Conservation (phyloP, 1,140 invertebrate species). For the Glomeris maerens region DNA sequence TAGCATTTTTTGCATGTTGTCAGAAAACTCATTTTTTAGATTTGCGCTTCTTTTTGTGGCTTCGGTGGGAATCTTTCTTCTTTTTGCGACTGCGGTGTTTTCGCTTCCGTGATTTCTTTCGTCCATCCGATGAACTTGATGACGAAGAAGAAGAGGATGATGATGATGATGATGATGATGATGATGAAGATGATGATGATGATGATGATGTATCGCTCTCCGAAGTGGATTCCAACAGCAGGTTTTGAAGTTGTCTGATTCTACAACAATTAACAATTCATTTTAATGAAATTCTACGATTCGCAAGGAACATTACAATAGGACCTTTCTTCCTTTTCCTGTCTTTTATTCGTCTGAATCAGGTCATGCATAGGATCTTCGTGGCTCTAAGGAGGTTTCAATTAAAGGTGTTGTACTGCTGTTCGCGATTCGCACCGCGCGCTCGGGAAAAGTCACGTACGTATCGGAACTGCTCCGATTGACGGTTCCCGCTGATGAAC, state of each 20-base stretch:
- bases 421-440: background rate
- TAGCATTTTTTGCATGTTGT: no score
- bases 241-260: background rate
- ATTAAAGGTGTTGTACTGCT: no score
- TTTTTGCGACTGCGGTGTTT: background rate
- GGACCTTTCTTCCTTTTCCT: constrained; percentile 21
- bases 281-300: background rate
- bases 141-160: no score
- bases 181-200: background rate
- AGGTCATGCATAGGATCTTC: constrained; percentile 26
- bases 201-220: constrained; percentile 3
- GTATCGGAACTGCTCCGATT: constrained; percentile 24
- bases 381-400: constrained; percentile 16
- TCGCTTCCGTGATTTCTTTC: background rate
- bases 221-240: background rate
- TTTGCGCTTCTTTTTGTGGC: no score
- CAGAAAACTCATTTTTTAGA: no score
- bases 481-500: constrained; percentile 22
- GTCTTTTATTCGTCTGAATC: constrained; percentile 18
- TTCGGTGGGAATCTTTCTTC: background rate
- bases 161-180: background rate
- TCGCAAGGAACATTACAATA: constrained; percentile 1
- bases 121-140: background rate
- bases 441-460: constrained; percentile 14
- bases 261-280: background rate